phyloP scores from a whole-genome alignment of 30 jellyfish, hydroid and myxozoan genomes.

The Sanderia malayensis region DNA sequence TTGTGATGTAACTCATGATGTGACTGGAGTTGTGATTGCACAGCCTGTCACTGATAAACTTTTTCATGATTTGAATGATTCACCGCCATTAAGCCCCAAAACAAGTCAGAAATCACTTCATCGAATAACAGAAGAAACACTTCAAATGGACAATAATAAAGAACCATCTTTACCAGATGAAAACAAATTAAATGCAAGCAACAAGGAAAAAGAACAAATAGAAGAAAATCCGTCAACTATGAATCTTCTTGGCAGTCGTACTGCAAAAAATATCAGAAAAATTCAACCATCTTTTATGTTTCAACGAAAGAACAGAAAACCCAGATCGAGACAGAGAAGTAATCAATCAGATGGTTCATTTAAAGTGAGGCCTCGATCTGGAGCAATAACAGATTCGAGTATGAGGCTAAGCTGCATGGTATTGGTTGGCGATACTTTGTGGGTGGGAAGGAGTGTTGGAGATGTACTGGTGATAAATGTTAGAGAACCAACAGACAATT shows the following conservation, averaged over 20 bases:
- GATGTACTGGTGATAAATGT: constrained; percentile 64
- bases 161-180: not conserved
- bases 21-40: constrained; percentile 23
- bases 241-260: constrained; percentile 19
- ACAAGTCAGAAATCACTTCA: not conserved
- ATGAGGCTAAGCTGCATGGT: constrained; percentile 41
- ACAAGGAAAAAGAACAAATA: not conserved
- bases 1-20: constrained; percentile 43
- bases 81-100: constrained; percentile 34
- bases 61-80: constrained; percentile 21
- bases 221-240: not conserved
- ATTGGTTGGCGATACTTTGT: constrained; percentile 39
- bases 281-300: constrained; percentile 61
- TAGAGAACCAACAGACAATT: constrained; percentile 8
- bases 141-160: not conserved
- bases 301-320: constrained; percentile 36
- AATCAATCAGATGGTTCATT: not conserved
- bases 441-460: constrained; percentile 88
- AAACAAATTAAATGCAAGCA: not conserved
- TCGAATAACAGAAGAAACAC: not conserved
- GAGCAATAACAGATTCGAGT: constrained; percentile 48
- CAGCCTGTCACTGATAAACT: constrained; percentile 30
- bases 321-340: constrained; percentile 3
- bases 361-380: constrained; percentile 57
- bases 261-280: constrained; percentile 22